phyloP scores from a whole-genome alignment of 2,888 invertebrate species.

The Philhelius pedissequus region DNA sequence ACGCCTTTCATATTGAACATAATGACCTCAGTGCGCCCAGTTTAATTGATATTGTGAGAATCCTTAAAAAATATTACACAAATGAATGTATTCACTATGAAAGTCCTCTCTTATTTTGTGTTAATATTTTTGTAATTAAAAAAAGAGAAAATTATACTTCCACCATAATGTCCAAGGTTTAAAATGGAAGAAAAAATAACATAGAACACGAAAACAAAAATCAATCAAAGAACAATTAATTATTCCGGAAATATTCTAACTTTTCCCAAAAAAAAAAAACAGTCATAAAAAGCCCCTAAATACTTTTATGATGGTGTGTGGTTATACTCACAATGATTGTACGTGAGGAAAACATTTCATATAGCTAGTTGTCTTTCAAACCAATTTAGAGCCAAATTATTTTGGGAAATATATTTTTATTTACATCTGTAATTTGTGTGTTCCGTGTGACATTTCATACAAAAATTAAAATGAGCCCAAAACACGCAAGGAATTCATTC shows the following conservation, averaged over 20 bases:
- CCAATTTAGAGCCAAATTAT: neutral
- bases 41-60: no score
- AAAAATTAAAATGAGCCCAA: neutral
- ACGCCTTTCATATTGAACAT: no score
- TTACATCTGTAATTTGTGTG: neutral
- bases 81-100: no score
- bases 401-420: neutral
- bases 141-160: no score
- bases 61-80: no score
- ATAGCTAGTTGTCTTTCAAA: neutral
- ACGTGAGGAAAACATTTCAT: neutral
- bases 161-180: no score
- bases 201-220: neutral
- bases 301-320: neutral
- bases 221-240: neutral
- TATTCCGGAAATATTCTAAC: neutral
- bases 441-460: neutral
- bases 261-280: neutral
- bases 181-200: no score
- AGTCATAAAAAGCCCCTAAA: neutral
- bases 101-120: no score
- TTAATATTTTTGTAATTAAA: no score
- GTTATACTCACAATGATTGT: neutral
- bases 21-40: no score
- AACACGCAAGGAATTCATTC: constrained; percentile 2